These are phyloP conservation scores for Phorcus lineatus DNA, from an alignment of 2,888 invertebrate species.

Conservation along the genomic window DNA sequence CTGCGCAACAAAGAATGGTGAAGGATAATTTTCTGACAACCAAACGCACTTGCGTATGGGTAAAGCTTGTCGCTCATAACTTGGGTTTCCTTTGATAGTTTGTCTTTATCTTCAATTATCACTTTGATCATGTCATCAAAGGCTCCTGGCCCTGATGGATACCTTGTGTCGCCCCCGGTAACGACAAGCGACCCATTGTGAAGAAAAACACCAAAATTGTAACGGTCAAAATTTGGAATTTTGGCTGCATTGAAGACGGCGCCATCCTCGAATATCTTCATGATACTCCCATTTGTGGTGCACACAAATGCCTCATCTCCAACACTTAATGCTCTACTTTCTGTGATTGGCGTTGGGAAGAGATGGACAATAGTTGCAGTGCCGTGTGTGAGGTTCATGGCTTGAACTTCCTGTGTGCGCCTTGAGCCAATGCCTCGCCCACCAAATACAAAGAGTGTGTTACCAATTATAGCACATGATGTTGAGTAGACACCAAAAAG, in stretches of 20 bases:
- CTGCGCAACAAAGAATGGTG: slow-evolving; percentile 37
- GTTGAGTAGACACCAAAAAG: slow-evolving; percentile 47
- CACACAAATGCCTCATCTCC: slow-evolving; percentile 42
- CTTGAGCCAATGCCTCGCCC: slow-evolving; percentile 44
- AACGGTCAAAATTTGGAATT: slow-evolving; percentile 49
- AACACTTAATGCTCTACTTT: slow-evolving; percentile 41
- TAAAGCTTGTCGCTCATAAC: slow-evolving; percentile 40
- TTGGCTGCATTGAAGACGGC: slow-evolving; percentile 36
- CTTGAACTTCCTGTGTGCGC: slow-evolving; percentile 45
- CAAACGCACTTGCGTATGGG: slow-evolving; percentile 43
- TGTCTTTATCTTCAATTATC: slow-evolving; percentile 34
- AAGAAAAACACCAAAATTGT: slow-evolving; percentile 47
- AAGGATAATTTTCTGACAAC: slow-evolving; percentile 46
- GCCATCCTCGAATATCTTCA: slow-evolving; percentile 46
- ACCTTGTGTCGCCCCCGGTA: slow-evolving; percentile 48
- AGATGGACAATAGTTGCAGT: slow-evolving; percentile 41
- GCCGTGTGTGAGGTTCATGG: slow-evolving; percentile 38
- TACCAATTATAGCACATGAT: slow-evolving; percentile 41
- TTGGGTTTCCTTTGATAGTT: slow-evolving; percentile 25
- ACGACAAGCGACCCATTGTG: slow-evolving; percentile 37
- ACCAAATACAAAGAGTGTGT: slow-evolving; percentile 49
- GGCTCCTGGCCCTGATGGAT: slow-evolving; percentile 44
- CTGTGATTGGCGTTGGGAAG: slow-evolving; percentile 45
- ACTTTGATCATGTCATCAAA: slow-evolving; percentile 47
- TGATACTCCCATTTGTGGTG: slow-evolving; percentile 43